A percentile compares a stretch with the other conserved stretches of the same genome.
phyloP scores from a whole-genome alignment of 2,113 vertebrate genomes.

The Nyctibius bracteatus region DNA sequence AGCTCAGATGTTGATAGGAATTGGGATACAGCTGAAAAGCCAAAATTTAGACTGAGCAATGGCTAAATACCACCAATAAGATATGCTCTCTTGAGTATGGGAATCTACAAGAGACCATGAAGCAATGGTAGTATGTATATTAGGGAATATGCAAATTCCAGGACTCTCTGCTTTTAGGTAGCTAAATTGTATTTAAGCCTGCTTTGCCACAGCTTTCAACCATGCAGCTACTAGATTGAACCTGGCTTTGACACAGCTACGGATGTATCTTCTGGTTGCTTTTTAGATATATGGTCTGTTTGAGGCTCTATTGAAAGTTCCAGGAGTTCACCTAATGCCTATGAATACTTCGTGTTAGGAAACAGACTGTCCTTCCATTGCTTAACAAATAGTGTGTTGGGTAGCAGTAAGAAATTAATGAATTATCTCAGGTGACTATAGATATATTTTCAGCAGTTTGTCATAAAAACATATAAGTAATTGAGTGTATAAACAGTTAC shows the following conservation, averaged over 20 bases:
- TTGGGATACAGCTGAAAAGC: background rate
- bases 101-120: background rate
- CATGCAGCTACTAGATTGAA: background rate
- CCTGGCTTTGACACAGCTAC: background rate
- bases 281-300: background rate
- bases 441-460: background rate
- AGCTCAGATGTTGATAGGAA: background rate
- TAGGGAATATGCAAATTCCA: background rate
- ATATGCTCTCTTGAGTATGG: background rate
- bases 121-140: background rate
- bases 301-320: background rate
- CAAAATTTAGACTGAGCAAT: background rate
- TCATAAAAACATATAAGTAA: background rate
- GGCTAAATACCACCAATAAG: background rate
- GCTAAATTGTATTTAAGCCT: background rate
- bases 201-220: background rate
- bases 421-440: background rate
- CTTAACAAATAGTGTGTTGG: background rate
- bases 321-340: background rate
- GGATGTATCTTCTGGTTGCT: background rate
- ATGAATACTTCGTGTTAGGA: background rate
- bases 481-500: background rate
- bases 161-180: background rate
- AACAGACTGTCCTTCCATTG: background rate
- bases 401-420: background rate